Evolutionary conservation across 2,113 vertebrate genomes (phyloP).

Genomic region (Sclerurus mexicanus): DNA sequence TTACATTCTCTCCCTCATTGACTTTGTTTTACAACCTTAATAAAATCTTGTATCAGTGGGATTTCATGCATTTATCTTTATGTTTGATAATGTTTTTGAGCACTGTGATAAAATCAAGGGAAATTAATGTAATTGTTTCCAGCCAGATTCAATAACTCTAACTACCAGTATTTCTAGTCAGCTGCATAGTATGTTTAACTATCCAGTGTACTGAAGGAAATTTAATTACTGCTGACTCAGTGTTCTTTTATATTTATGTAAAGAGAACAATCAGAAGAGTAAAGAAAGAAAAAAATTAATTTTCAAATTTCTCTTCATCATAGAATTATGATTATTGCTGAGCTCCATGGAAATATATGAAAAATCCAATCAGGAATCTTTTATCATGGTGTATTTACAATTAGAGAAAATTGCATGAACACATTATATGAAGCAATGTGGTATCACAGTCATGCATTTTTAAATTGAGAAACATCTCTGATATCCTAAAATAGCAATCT

Average conservation of each 20-base stretch:
- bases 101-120: background rate
- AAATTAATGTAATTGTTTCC: constrained; percentile 24
- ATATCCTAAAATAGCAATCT: background rate
- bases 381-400: background rate
- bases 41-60: background rate
- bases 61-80: constrained; percentile 5
- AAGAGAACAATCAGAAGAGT: background rate
- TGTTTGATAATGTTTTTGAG: constrained; percentile 17
- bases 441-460: background rate
- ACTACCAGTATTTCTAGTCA: constrained; percentile 7
- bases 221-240: background rate
- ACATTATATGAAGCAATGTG: background rate
- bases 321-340: background rate
- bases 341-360: background rate
- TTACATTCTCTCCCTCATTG: background rate
- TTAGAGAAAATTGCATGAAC: constrained; percentile 34
- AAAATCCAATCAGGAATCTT: constrained; percentile 25
- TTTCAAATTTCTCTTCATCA: constrained; percentile 1
- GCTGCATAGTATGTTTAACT: background rate
- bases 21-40: background rate
- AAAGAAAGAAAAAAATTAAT: constrained; percentile 25
- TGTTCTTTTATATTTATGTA: constrained; percentile 8
- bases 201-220: background rate
- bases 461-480: background rate
- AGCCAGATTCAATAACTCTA: constrained; percentile 6